These are phyloP conservation scores for Pocillopora damicornis DNA, from an alignment of 64 coral and sea anemone genomes.

Conservation along the genomic window DNA sequence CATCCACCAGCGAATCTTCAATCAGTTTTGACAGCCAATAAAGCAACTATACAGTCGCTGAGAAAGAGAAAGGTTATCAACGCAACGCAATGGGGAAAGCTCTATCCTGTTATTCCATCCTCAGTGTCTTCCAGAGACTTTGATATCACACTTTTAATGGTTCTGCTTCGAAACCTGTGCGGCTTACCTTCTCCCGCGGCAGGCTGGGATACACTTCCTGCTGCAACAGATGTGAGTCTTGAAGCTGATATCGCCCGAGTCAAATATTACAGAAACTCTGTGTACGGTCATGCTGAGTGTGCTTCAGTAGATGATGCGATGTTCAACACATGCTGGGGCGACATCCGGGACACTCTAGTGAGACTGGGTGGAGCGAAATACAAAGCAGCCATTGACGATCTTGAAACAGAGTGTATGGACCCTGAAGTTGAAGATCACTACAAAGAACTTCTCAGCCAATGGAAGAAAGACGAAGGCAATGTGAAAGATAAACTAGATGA, in stretches of 20 bases:
- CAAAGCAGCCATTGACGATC: not conserved
- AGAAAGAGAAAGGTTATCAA: not conserved
- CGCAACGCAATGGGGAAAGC: not conserved
- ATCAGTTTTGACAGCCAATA: not conserved
- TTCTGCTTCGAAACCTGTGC: not conserved
- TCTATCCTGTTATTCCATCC: not conserved
- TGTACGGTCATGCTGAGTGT: not conserved
- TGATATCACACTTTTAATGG: conserved; percentile 5
- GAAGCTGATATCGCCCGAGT: conserved; percentile 29
- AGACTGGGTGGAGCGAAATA: not conserved
- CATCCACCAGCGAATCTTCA: not conserved
- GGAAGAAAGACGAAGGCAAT: not conserved
- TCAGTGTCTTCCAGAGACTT: not conserved
- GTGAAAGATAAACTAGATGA: not conserved
- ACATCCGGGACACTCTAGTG: conserved; percentile 10
- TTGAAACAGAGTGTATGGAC: not conserved
- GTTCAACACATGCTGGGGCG: not conserved
- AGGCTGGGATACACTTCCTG: conserved; percentile 27
- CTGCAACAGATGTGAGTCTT: not conserved
- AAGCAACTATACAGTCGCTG: not conserved
- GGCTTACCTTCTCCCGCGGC: not conserved
- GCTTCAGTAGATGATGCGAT: not conserved
- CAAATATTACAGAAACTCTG: conserved; percentile 26
- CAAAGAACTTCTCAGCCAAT: conserved; percentile 10
- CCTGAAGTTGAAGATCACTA: not conserved